Evolutionary conservation across 1,140 invertebrate genomes (phyloP).

Genomic region (Philopotamus ludificatus): DNA sequence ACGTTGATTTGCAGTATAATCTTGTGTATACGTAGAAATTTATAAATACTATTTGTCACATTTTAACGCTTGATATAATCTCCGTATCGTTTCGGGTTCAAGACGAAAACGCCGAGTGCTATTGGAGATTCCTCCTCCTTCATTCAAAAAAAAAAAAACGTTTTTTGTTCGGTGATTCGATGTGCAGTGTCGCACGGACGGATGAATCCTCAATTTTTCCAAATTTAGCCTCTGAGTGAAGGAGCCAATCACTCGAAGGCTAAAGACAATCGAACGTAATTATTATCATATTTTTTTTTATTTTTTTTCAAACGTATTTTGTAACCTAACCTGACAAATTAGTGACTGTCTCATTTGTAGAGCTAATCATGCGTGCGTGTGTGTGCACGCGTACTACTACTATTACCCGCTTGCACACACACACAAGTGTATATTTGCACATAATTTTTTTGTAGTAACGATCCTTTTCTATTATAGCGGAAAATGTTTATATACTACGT

Average conservation of each 20-base stretch:
- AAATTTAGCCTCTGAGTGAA: slow-evolving; percentile 38
- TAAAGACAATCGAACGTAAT: slow-evolving; percentile 40
- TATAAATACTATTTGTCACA: no score
- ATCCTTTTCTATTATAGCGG: slow-evolving; percentile 41
- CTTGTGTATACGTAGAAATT: no score
- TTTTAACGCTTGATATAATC: no score
- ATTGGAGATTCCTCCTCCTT: no score
- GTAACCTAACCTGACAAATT: slow-evolving; percentile 42
- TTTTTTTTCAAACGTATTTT: slow-evolving; percentile 38
- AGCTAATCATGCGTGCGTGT: slow-evolving; percentile 30
- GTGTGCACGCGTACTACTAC: not conserved
- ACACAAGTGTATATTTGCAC: slow-evolving; percentile 41
- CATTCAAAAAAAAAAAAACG: no score
- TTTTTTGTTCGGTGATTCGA: no score
- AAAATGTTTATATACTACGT: slow-evolving; percentile 36
- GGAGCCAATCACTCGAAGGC: slow-evolving; percentile 38
- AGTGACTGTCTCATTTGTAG: slow-evolving; percentile 42
- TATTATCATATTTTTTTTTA: no score
- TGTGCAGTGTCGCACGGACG: no score
- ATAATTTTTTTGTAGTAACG: slow-evolving; percentile 41
- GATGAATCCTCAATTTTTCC: no score
- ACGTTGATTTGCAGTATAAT: no score
- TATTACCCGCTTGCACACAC: slow-evolving; percentile 6
- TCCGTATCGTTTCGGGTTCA: no score
- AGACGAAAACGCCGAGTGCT: no score